A percentile compares a stretch with the other conserved stretches of the same genome.
phyloP scores from a whole-genome alignment of 2,888 invertebrate genomes.

The Allygus modestus region DNA sequence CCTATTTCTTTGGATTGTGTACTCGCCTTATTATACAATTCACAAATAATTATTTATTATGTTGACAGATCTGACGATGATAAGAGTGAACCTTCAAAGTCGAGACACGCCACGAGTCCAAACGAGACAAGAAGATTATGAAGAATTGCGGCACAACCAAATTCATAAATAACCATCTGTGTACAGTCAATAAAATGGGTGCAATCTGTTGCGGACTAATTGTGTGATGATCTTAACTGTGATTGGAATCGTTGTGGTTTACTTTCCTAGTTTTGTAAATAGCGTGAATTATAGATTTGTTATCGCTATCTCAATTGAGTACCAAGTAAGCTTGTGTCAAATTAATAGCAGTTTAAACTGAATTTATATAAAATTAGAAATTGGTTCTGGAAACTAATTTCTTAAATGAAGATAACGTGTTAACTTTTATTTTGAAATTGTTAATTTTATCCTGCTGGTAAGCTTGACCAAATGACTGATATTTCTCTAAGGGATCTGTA shows the following conservation, averaged over 20 bases:
- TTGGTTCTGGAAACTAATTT: no score
- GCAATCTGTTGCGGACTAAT: conserved; percentile 43
- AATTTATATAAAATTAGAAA: no score
- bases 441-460: no score
- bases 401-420: no score
- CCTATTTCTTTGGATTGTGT: no score
- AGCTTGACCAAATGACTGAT: neutral
- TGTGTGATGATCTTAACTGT: conserved; percentile 11
- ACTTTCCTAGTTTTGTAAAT: conserved; percentile 33
- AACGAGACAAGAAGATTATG: neutral
- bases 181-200: conserved; percentile 54
- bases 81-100: conserved; percentile 30
- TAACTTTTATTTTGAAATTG: no score
- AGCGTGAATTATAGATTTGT: conserved; percentile 20
- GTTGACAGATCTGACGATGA: neutral
- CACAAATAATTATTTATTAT: no score
- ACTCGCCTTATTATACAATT: no score
- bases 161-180: conserved; percentile 33
- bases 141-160: conserved; percentile 28
- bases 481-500: neutral
- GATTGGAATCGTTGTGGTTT: conserved; percentile 30
- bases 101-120: conserved; percentile 30
- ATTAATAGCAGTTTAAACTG: no score
- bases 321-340: neutral
- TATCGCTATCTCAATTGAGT: conserved; percentile 3